Evolutionary conservation across 2,888 invertebrate species (phyloP), one percentile per base, ranked within the genome.

Genomic region (Pseudococcus viburni): DNA sequence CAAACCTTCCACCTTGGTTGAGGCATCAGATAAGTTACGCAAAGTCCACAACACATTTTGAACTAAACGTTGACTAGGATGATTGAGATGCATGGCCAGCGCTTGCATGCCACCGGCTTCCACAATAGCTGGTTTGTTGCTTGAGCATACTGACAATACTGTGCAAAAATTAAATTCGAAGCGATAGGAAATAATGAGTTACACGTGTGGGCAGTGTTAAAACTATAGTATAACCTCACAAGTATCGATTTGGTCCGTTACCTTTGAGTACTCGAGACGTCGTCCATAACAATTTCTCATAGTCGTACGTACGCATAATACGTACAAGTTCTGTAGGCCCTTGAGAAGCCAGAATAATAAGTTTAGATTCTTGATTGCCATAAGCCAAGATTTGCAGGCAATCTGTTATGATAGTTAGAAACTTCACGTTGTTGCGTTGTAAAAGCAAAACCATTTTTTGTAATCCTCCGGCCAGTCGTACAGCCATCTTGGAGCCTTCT

Each of bases 71-170:
- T 96, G 96, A 90, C 98, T 98, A 12, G 96, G 96, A 92, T 98
- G 97, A 84, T 96, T 96, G 89, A 99, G 94, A 91, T 99, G 98
- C 96, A 97, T 97, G 46, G 98, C 97, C 89, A 99, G 92, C 0
- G 98, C 98, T 92, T 98, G 98, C 98, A 99, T 98, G 84, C 99
- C 99, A 73, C 98, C 99, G 46, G 99, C 98, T 92, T 98, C 98
- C 0, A 99, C 99, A 90, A 99, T 98, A 0, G 98, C 98, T 46
- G 98, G 98, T 92, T 99, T 99, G 93, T 99, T 99, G 93, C 98
- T 98, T 48, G 98, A 96, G 93, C 99, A 99, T 19, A 99, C 99
- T 9, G 99, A 99, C 90, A 99, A 93, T 9, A 99, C 98, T 95
- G n/a, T 8, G 39, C 11, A 15, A 88, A n/a, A n/a, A n/a, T n/a